Base-by-base conservation (phyloP, 2,888 invertebrate genomes). In the Willowsia nigromaculata region DNA sequence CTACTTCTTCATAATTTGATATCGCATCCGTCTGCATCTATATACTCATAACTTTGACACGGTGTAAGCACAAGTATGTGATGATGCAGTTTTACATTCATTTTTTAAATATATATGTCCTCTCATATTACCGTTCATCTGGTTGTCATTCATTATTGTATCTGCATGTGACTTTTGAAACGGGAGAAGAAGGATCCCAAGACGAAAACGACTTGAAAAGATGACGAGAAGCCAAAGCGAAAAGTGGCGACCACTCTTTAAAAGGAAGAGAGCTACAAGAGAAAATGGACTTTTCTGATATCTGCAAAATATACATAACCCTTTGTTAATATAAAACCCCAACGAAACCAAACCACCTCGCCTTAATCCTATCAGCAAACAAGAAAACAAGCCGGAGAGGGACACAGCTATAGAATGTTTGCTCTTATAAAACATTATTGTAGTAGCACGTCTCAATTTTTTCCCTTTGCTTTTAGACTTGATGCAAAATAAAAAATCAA, bases 81-180 rank as follows among this genome's bases (percentile, higher is more conserved):
- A n/a, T n/a, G n/a, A n/a, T 71, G 71, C 40, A 71, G 40, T 71
- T 71, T 40, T 71, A 76, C n/a, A 76, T 76, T 76, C 11, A 76
- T 76, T 76, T 27, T n/a, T n/a, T n/a, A n/a, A n/a, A n/a, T n/a
- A n/a, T n/a, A n/a, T 1, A 30, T 76, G 50, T 50, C 76, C 50
- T 47, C 76, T 76, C 30, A 50, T 22, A 30, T 76, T 76, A 50
- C 76, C 27, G 50, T 76, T 76, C 25, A n/a, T 6, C 25, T 27
- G 5, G 40, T 71, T 25, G 13, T 71, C 43, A 76, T 76, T 76
- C 50, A 50, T 50, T 30, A 25, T n/a, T 6, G 40, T 68, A 25
- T 9, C 11, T 53, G 18, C 15, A 18, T n/a, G 53, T 53, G 53
- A 53, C 18, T 53, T 37, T n/a, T 37, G 9, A 37, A 37, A 18